phyloP scores from a whole-genome alignment of 1,140 invertebrate genomes.

The Parasteatoda tepidariorum region DNA sequence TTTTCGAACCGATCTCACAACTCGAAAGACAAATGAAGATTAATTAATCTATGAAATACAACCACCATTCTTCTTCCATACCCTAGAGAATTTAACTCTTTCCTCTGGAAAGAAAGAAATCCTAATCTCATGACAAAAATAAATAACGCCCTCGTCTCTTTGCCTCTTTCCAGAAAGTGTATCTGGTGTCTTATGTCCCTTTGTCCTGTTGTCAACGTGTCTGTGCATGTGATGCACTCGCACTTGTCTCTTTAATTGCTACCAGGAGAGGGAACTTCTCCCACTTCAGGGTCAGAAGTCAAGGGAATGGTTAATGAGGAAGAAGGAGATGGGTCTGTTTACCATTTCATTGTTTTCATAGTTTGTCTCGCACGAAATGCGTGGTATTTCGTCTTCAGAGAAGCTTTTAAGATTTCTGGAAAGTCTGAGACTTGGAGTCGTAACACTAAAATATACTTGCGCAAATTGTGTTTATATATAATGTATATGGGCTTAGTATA shows the following conservation, averaged over 20 bases:
- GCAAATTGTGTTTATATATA: too few species aligned
- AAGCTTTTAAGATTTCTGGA: not conserved
- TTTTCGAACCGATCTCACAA: not conserved
- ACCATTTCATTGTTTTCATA: not conserved
- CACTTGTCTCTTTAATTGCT: constrained; percentile 26
- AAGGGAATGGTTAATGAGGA: constrained; percentile 25
- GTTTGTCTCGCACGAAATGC: too few species aligned
- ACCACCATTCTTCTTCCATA: too few species aligned
- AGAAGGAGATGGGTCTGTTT: not conserved
- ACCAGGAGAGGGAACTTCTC: not conserved
- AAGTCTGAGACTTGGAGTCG: too few species aligned
- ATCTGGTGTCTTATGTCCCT: not conserved
- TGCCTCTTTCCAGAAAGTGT: not conserved
- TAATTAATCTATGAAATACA: not conserved
- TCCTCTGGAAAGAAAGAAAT: not conserved
- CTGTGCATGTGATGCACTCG: constrained; percentile 22
- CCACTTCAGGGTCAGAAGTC: constrained; percentile 8
- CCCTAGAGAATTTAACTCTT: not conserved
- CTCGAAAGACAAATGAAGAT: not conserved
- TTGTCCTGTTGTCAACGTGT: not conserved
- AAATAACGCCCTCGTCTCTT: not conserved
- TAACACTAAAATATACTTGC: too few species aligned
- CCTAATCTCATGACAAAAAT: not conserved
- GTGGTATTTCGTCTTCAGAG: not conserved
- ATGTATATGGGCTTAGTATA: too few species aligned